These are phyloP conservation scores for Pammene aurita DNA, from an alignment of 2,888 invertebrate species.

Conservation along the genomic window DNA sequence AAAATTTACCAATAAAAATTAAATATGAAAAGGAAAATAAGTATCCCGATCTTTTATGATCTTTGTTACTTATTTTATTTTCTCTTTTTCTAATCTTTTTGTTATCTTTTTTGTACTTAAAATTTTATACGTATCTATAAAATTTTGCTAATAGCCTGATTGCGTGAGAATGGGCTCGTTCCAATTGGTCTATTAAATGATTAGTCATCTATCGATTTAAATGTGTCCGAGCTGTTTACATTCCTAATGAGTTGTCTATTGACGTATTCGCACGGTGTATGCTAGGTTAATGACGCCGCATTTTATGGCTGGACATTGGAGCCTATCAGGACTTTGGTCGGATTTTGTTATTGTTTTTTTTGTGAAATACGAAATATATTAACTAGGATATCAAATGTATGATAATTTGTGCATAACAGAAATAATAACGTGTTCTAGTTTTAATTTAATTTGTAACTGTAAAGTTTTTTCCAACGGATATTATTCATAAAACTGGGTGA, in stretches of 20 bases:
- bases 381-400: neutral
- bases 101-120: neutral
- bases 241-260: constrained; percentile 32
- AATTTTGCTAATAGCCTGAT: neutral
- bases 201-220: constrained; percentile 31
- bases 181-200: constrained; percentile 23
- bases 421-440: neutral
- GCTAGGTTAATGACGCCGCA: constrained; percentile 18
- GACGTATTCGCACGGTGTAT: constrained; percentile 19
- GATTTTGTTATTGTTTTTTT: neutral
- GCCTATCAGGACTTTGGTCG: neutral
- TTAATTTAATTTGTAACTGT: neutral
- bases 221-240: constrained; percentile 34
- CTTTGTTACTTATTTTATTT: neutral
- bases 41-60: no score
- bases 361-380: no score
- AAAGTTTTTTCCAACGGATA: neutral
- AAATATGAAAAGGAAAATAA: no score
- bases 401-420: neutral
- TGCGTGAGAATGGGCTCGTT: constrained; percentile 22
- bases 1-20: no score
- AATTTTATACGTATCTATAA: neutral
- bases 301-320: constrained; percentile 9
- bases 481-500: constrained; percentile 1
- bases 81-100: no score